Evolutionary conservation across 2,113 vertebrate species (phyloP).

Genomic region (chimpanzee (Pan troglodytes)): NHGRI_mPanTro3-v2.1_pri NC_072407.2:8901001-8901500

Average conservation of each 20-base stretch:
- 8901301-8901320: neutral
- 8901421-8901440: neutral
- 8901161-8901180: neutral
- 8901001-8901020: no score
- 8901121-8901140: neutral
- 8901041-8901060: no score
- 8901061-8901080: neutral
- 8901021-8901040: no score
- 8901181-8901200: neutral
- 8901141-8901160: neutral
- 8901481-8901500: neutral
- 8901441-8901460: neutral
- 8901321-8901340: neutral
- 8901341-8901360: neutral
- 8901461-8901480: neutral
- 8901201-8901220: neutral
- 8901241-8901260: neutral
- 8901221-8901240: neutral
- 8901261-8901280: neutral
- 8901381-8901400: neutral
- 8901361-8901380: neutral
- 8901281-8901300: neutral
- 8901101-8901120: neutral
- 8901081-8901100: neutral
- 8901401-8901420: neutral